Evolutionary conservation across 2,797 vertebrate species (phyloP), one percentile per base, ranked within the genome.

Genomic region (Crocidura indochinensis): DNA sequence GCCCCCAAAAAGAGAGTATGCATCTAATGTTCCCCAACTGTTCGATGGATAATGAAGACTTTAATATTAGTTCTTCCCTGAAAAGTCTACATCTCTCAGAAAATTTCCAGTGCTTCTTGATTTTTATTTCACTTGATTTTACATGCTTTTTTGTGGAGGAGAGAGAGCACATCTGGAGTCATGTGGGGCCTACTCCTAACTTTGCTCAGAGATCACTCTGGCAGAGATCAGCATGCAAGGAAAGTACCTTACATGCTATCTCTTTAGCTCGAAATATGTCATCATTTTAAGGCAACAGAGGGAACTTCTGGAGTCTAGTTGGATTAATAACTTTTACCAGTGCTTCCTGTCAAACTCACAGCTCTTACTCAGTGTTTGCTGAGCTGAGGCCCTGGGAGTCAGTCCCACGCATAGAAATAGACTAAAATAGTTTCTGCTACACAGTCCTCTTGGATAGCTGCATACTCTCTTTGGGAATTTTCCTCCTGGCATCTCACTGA

Each of bases 401-500:
- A n/a, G n/a, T n/a, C n/a, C 47, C 26, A 46, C 53, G 31, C 44
- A 10, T 24, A 2, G 22, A 90, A 83, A 49, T 1, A 73, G 38
- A n/a, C 65, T 67, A 90, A 20, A 65, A 47, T 49, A 76, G 49
- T 85, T 90, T 74, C 67, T 38, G 73, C 83, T 94, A 67, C 64
- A 78, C 62, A 29, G 3, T 53, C 53, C 82, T 89, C 81, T 87
- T 22, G 64, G 82, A 87, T 64, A 84, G 80, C 11, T 62, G 79
- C 84, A 44, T 76, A 87, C 73, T 91, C 72, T 82, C 65, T 86
- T 77, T 46, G 72, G 88, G 95, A 96, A 92, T 94, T 91, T 94
- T 92, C 84, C 93, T 68, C 73, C 60, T 91, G 88, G 87, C 95
- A 93, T 46, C 44, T 92, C 71, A 38, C 2, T 1, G 29, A 67